These are phyloP conservation scores for Astyanax mexicanus DNA, from an alignment of 2,797 vertebrate genomes.

Conservation along the genomic window DNA sequence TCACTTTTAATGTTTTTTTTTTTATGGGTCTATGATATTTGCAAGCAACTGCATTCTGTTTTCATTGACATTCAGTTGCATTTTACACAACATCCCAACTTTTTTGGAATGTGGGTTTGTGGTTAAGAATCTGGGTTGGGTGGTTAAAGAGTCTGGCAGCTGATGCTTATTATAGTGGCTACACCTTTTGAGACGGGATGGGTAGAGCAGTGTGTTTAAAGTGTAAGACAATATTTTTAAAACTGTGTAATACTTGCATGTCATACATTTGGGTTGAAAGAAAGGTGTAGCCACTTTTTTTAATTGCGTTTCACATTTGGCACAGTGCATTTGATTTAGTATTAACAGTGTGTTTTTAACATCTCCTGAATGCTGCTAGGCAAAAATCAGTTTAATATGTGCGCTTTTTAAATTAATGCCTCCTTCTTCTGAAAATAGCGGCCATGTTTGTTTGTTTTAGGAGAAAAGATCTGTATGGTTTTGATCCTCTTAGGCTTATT, in stretches of 20 bases:
- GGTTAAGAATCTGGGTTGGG: slow-evolving; percentile 9
- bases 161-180: slow-evolving; percentile 35
- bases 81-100: too few species aligned
- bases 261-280: slow-evolving; percentile 20
- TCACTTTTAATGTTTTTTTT: too few species aligned
- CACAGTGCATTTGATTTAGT: slow-evolving; percentile 1
- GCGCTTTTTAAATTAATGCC: slow-evolving; percentile 5
- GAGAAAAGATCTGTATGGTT: not conserved
- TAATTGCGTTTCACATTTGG: slow-evolving; percentile 3
- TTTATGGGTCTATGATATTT: too few species aligned
- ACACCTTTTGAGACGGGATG: slow-evolving; percentile 26
- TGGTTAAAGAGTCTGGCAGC: slow-evolving; percentile 28
- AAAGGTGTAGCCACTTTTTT: slow-evolving; percentile 44
- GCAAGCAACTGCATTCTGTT: too few species aligned
- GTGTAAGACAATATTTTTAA: not conserved
- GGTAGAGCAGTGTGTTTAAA: not conserved
- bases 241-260: not conserved
- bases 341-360: slow-evolving; percentile 20
- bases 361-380: slow-evolving; percentile 4
- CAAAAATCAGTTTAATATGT: slow-evolving; percentile 7
- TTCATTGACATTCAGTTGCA: too few species aligned
- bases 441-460: not conserved
- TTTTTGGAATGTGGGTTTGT: too few species aligned
- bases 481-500: not conserved
- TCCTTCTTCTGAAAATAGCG: slow-evolving; percentile 1